Evolutionary conservation across 2,888 invertebrate genomes (phyloP).

Genomic region (Dione juno): DNA sequence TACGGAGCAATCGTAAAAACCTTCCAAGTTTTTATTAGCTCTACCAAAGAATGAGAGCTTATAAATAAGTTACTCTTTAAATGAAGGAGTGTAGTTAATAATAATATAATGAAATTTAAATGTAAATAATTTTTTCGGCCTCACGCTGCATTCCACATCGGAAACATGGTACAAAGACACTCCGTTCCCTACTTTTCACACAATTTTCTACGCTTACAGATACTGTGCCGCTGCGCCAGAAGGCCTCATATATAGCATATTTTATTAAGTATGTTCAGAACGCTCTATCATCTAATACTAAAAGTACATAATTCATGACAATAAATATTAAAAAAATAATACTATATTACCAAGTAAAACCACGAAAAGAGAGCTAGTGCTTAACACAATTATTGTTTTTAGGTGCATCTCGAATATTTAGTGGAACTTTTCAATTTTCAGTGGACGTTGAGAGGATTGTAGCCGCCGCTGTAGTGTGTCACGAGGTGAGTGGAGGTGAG

Average conservation of each 20-base stretch:
- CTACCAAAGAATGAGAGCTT: slow-evolving; percentile 1
- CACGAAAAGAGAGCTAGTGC: not conserved
- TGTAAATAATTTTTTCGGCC: too few relatives aligned
- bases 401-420: slow-evolving; percentile 19
- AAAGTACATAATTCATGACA: too few relatives aligned
- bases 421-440: slow-evolving; percentile 24
- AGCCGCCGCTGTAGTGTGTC: slow-evolving; percentile 20
- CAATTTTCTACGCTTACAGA: too few relatives aligned
- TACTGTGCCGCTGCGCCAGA: too few relatives aligned
- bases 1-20: slow-evolving; percentile 36
- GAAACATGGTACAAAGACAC: too few relatives aligned
- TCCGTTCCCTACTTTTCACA: too few relatives aligned
- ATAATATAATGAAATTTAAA: not conserved
- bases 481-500: slow-evolving; percentile 6
- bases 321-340: not conserved
- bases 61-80: slow-evolving; percentile 13
- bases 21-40: slow-evolving; percentile 25
- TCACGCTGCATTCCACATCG: too few relatives aligned
- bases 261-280: too few relatives aligned
- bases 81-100: slow-evolving; percentile 4
- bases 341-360: not conserved
- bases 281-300: too few relatives aligned
- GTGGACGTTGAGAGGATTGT: slow-evolving; percentile 26
- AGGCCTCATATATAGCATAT: too few relatives aligned
- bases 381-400: slow-evolving; percentile 1